phyloP scores from a whole-genome alignment of 2,888 invertebrate genomes.

The Bellardia pandia region DNA sequence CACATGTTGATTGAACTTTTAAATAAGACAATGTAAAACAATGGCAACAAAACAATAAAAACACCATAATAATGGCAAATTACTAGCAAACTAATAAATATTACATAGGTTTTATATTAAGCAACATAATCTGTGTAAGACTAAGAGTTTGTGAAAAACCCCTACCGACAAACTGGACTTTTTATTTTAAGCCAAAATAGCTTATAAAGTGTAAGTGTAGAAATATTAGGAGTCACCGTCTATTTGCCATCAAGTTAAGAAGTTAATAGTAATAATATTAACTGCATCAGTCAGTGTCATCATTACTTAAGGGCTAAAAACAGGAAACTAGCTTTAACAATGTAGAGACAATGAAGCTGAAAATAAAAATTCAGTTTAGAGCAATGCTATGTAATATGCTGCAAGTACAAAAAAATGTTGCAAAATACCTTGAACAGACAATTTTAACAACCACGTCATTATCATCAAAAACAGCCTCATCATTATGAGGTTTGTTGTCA shows the following conservation, averaged over 20 bases:
- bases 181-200: neutral
- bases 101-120: slow-evolving; percentile 39
- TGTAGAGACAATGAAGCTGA: neutral
- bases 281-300: slow-evolving; percentile 72
- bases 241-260: slow-evolving; percentile 55
- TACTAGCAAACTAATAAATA: slow-evolving; percentile 66
- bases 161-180: slow-evolving; percentile 3
- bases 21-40: slow-evolving; percentile 49
- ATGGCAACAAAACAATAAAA: slow-evolving; percentile 38
- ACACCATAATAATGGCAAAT: slow-evolving; percentile 66
- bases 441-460: slow-evolving; percentile 30
- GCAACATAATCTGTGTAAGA: slow-evolving; percentile 11
- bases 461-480: neutral
- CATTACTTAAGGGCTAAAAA: slow-evolving; percentile 69
- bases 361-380: slow-evolving; percentile 35
- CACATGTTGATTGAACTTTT: slow-evolving; percentile 66
- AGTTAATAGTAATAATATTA: slow-evolving; percentile 66
- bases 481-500: slow-evolving; percentile 12
- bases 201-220: slow-evolving; percentile 39
- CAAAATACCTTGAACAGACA: slow-evolving; percentile 56
- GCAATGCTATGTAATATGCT: slow-evolving; percentile 15
- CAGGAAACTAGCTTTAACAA: slow-evolving; percentile 55
- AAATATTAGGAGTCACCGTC: slow-evolving; percentile 22
- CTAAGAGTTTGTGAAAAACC: neutral
- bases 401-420: slow-evolving; percentile 47